Percentiles rank a stretch among this genome's conserved stretches.
phyloP scores from a whole-genome alignment of 2,888 invertebrate species.

The Oithona nana region DNA sequence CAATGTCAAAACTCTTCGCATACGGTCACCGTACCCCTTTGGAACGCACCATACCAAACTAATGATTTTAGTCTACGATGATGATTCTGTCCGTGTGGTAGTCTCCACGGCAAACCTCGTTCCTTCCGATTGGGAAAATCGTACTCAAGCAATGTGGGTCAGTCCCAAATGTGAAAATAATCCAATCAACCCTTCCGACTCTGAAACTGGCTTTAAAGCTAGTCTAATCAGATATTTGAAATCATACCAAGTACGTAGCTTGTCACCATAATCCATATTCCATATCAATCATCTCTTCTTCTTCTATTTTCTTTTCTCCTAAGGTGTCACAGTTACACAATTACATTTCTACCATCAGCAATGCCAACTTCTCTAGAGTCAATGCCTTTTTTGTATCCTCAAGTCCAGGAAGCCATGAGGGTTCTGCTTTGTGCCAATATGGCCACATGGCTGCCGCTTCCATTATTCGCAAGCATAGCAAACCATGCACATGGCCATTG shows the following conservation, averaged over 20 bases:
- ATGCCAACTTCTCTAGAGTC: conserved; percentile 20
- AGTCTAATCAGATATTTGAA: conserved; percentile 54
- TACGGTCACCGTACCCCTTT: conserved; percentile 54
- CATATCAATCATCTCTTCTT: too few relatives aligned
- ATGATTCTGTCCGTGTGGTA: conserved; percentile 60
- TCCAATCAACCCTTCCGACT: conserved; percentile 45
- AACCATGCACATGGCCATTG: conserved; percentile 43
- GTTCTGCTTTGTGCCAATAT: conserved; percentile 38
- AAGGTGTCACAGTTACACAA: neutral
- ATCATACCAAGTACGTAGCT: conserved; percentile 36
- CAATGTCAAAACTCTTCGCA: conserved; percentile 42
- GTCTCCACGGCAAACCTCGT: conserved; percentile 83
- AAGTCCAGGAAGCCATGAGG: conserved; percentile 58
- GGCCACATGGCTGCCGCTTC: conserved; percentile 39
- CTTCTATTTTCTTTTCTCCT: too few relatives aligned
- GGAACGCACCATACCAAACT: conserved; percentile 82
- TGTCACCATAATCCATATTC: too few relatives aligned
- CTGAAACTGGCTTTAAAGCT: conserved; percentile 59
- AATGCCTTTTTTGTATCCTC: conserved; percentile 72
- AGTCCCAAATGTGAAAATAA: conserved; percentile 50
- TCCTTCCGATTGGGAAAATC: conserved; percentile 76
- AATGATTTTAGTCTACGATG: conserved; percentile 63
- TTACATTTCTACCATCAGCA: neutral
- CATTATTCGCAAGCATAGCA: conserved; percentile 45
- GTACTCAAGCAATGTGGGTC: conserved; percentile 86